A percentile compares a stretch with the other conserved stretches of the same genome.
phyloP scores from a whole-genome alignment of 2,888 invertebrate species.

The Drosophila bunnanda region DNA sequence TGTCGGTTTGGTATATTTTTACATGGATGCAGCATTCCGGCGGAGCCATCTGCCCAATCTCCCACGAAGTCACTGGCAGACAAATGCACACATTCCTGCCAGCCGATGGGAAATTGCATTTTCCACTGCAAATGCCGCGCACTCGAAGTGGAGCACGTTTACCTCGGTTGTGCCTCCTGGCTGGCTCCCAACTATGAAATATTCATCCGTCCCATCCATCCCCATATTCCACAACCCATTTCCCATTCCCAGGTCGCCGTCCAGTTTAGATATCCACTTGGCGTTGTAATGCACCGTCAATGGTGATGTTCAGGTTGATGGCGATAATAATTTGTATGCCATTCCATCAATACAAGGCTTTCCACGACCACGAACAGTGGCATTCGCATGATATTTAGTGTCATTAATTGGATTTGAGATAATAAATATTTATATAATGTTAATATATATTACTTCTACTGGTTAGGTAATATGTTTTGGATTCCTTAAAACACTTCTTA shows the following conservation, averaged over 20 bases:
- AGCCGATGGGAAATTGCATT: slow-evolving; percentile 62
- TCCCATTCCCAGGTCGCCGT: slow-evolving; percentile 3
- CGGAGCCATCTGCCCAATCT: slow-evolving; percentile 37
- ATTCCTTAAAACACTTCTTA: too few species aligned
- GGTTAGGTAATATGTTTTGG: neutral
- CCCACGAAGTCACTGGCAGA: slow-evolving; percentile 46
- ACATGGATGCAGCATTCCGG: slow-evolving; percentile 30
- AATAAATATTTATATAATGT: neutral
- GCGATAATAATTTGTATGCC: slow-evolving; percentile 52
- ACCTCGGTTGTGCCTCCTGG: slow-evolving; percentile 31
- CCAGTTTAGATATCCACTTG: slow-evolving; percentile 46
- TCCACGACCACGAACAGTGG: slow-evolving; percentile 21
- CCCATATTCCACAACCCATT: slow-evolving; percentile 14
- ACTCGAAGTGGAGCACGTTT: slow-evolving; percentile 67
- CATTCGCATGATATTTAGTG: neutral
- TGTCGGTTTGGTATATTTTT: slow-evolving; percentile 11
- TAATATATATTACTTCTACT: too few species aligned
- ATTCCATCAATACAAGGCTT: slow-evolving; percentile 32
- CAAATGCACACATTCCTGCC: slow-evolving; percentile 37
- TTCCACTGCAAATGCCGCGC: slow-evolving; percentile 62
- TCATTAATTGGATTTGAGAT: neutral
- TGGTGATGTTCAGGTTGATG: slow-evolving; percentile 48
- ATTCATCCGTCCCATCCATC: slow-evolving; percentile 13
- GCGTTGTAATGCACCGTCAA: slow-evolving; percentile 51
- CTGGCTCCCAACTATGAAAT: slow-evolving; percentile 7